Evolutionary conservation across 2,888 invertebrate genomes (phyloP), one percentile per base, ranked within the genome.

Genomic region (Coelinius sp.): DNA sequence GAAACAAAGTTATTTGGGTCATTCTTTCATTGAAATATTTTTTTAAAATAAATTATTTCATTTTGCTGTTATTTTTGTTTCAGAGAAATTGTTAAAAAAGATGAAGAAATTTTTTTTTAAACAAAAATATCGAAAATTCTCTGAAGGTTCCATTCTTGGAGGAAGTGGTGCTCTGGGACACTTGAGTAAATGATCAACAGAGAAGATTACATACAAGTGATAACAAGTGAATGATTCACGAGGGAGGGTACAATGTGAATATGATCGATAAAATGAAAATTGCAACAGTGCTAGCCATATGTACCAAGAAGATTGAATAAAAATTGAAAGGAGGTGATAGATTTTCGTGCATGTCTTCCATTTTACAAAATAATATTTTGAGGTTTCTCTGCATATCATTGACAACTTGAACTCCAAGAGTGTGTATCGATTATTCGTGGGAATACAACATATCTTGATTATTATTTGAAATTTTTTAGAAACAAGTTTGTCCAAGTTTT

Each of bases 291-390:
- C n/a, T 53, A n/a, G 6, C 24, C 22, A 22, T 52, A 24, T 52
- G 56, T 56, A 56, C 17, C 31, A n/a, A 56, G 31, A 14, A 56
- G 27, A 56, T 31, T 56, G 56, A 56, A 56, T 56, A 12, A 27
- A 56, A 56, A 56, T 35, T 59, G 59, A 12, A 35, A 14, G 10
- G n/a, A n/a, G 27, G 10, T 17, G 10, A 59, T 20, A 12, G 5
- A 25, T 27, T 25, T 25, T 25, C 10, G 25, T 14, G n/a, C 1
- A 5, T 17, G 17, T 59, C 17, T 31, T 35, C 17, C 17, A 27
- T 59, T 17, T 59, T 35, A 10, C 8, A 17, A 8, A 17, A 27
- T 1, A 14, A 31, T 10, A 17, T 59, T 59, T 35, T 20, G 31
- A 8, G 17, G 17, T 20, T 59, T 59, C 35, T 31, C 20, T 6